Conservation (phyloP, 2,888 invertebrate genomes). For the Busseola fusca region DNA sequence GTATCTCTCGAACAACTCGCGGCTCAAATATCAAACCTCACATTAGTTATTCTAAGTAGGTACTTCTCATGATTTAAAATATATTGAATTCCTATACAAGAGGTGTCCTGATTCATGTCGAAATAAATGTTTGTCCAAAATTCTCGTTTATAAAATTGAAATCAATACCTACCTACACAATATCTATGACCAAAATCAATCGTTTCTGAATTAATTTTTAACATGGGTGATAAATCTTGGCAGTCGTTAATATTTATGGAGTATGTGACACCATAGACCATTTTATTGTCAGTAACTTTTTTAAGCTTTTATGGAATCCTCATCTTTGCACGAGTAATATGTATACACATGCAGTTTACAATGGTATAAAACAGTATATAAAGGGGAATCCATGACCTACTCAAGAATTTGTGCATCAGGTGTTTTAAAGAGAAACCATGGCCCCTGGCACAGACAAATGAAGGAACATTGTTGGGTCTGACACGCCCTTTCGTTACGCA, state of each 20-base stretch:
- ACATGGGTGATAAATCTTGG: constrained; percentile 29
- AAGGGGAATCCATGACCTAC: neutral
- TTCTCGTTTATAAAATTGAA: constrained; percentile 28
- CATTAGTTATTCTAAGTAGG: neutral
- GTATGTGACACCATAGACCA: constrained; percentile 20
- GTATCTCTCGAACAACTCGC: too few species aligned
- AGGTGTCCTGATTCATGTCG: constrained; percentile 1
- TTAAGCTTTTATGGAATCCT: neutral
- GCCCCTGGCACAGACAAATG: too few species aligned
- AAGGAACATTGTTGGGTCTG: too few species aligned
- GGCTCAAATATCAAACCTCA: neutral
- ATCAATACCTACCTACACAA: constrained; percentile 34
- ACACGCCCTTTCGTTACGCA: too few species aligned
- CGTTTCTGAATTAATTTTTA: constrained; percentile 29
- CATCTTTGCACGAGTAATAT: neutral
- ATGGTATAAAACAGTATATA: neutral
- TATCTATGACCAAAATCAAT: constrained; percentile 42
- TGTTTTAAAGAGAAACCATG: too few species aligned
- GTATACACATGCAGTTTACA: neutral
- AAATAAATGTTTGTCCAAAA: neutral
- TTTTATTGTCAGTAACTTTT: neutral
- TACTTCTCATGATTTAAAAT: neutral
- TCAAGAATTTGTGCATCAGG: too few species aligned
- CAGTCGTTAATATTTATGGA: constrained; percentile 41
- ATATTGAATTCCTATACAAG: neutral